Conservation (phyloP, 1,140 invertebrate genomes). For the Macrosteles quadrilineatus region DNA sequence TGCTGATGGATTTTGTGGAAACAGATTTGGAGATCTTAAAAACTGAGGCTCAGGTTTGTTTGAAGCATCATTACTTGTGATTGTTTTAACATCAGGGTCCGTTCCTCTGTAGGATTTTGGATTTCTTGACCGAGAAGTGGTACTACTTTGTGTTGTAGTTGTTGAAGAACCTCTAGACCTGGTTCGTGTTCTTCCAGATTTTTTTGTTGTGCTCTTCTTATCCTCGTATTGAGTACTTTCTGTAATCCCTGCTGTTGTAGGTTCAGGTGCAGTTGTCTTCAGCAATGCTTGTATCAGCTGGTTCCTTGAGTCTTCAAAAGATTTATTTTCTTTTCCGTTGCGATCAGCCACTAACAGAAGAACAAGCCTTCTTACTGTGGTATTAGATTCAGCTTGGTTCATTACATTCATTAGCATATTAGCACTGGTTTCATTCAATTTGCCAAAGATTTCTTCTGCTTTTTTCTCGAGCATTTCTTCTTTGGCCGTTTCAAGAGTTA, state of each 20-base stretch:
- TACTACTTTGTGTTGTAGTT: constrained; percentile 26
- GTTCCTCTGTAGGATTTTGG: constrained; percentile 41
- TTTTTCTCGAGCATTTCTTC: constrained; percentile 50
- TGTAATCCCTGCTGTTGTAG: constrained; percentile 10
- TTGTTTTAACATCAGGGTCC: constrained; percentile 21
- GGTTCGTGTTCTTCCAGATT: constrained; percentile 35
- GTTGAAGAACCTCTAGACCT: constrained; percentile 34
- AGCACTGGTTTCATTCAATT: constrained; percentile 71
- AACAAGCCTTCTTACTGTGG: constrained; percentile 70
- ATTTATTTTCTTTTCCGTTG: constrained; percentile 60
- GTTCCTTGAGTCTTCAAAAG: constrained; percentile 62
- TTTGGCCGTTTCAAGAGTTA: constrained; percentile 41
- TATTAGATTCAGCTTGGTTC: constrained; percentile 75
- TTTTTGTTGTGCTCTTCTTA: background rate
- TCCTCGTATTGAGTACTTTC: constrained; percentile 14
- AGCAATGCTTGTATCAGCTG: constrained; percentile 67
- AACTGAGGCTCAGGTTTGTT: constrained; percentile 12
- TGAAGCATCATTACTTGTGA: constrained; percentile 5
- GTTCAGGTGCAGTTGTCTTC: constrained; percentile 52
- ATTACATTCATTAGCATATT: constrained; percentile 75
- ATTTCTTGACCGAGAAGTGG: constrained; percentile 21
- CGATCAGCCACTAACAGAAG: constrained; percentile 68
- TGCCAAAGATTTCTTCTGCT: constrained; percentile 71
- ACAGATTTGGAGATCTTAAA: background rate
- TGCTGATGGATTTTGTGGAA: background rate